These are phyloP conservation scores for Stomorhina lunata DNA, from an alignment of 2,888 invertebrate genomes.

Conservation along the genomic window DNA sequence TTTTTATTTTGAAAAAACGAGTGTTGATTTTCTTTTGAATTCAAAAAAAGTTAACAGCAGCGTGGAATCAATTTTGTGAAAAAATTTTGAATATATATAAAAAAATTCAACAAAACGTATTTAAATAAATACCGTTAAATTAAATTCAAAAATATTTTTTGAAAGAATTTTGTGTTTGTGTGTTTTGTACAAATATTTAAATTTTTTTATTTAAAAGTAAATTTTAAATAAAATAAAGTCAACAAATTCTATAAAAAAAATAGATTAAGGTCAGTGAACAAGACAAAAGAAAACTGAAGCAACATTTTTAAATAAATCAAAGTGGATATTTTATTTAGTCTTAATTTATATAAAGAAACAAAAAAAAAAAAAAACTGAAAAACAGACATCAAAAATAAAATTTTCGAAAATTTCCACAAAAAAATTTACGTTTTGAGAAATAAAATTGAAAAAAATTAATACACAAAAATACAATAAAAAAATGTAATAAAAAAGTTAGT, in stretches of 20 bases:
- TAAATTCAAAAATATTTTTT: neutral
- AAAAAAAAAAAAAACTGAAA: neutral
- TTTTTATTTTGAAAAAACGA: neutral
- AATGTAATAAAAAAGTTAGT: no score
- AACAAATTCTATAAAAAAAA: neutral
- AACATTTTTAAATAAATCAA: neutral
- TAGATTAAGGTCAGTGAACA: slow-evolving; percentile 15
- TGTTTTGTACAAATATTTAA: neutral
- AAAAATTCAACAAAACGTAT: neutral
- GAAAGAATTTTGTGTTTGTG: neutral
- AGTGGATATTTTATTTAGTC: neutral
- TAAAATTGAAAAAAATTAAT: no score
- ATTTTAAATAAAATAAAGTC: neutral
- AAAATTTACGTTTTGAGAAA: no score
- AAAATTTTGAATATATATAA: neutral
- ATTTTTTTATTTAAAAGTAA: slow-evolving; percentile 1
- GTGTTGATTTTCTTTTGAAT: neutral
- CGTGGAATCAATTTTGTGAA: neutral
- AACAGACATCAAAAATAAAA: neutral
- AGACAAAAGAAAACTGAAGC: neutral
- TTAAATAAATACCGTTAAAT: neutral
- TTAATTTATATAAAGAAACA: neutral
- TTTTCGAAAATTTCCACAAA: neutral
- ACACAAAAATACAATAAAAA: no score
- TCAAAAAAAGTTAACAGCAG: neutral